Base-by-base conservation (phyloP, 2,797 vertebrate genomes). In the Peromyscus nudipes region DNA sequence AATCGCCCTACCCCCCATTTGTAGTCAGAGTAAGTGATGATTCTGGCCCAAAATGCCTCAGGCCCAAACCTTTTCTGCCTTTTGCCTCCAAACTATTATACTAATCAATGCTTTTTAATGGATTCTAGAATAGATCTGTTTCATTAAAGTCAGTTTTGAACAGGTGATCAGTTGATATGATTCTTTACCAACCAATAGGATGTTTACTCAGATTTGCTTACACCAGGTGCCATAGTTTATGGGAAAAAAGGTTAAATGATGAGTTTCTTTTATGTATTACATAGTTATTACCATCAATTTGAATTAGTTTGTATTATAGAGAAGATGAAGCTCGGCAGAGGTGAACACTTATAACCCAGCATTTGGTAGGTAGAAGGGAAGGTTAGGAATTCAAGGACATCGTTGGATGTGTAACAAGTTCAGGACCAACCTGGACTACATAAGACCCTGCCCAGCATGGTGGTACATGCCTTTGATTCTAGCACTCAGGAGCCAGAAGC, bases 151-250 rank as follows among this genome's bases (percentile, higher is more conserved):
- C 62, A 79, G 62, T 65, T 75, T 67, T 76, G 46, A 65, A 49
- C 8, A 76, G 62, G n/a, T 21, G 12, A 40, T 37, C 69, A 8
- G 5, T 73, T 76, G 23, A 4, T 86, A 29, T 27, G 55, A 79
- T 84, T 87, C 67, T 91, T 92, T 60, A 46, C 65, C 62, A 64
- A 19, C 37, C 62, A 93, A 29, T 92, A 82, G 57, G 93, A 88
- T 93, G n/a, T 37, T 94, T 73, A 31, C 37, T 76, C 89, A 90
- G 84, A 79, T 89, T 49, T 89, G 29, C 46, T 90, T 89, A 83
- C 34, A 37, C 37, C 21, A 94, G 13, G 34, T 65, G 21, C 34
- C 43, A 94, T 49, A 79, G 87, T 80, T 67, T 86, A 89, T 91
- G 57, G 40, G 19, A 88, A 81, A 69, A 94, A 60, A 64, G 21